These are phyloP conservation scores for Limnephilus marmoratus DNA, from an alignment of 2,888 invertebrate genomes.

Conservation along the genomic window DNA sequence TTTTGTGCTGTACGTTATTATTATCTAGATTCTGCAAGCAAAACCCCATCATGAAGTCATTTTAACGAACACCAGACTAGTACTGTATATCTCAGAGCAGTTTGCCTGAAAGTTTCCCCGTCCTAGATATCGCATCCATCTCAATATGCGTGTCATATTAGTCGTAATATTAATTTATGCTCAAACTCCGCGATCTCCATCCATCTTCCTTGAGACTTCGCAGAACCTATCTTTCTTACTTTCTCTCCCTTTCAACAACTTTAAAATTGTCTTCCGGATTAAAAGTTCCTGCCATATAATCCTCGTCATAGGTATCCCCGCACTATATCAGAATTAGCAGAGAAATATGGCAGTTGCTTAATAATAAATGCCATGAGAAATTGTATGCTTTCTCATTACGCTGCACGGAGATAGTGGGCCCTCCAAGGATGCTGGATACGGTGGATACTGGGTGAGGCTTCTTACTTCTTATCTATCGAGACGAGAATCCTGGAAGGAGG, in stretches of 20 bases:
- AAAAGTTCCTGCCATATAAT: slow-evolving; percentile 58
- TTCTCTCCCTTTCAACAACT: slow-evolving; percentile 41
- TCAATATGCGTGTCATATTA: slow-evolving; percentile 49
- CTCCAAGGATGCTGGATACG: neutral
- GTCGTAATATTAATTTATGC: slow-evolving; percentile 42
- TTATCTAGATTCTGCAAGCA: neutral
- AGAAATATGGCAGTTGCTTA: slow-evolving; percentile 51
- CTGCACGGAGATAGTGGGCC: neutral
- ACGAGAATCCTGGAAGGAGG: slow-evolving; percentile 7
- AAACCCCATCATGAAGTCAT: neutral
- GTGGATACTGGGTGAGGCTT: neutral
- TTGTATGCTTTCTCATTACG: slow-evolving; percentile 58
- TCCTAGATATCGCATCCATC: neutral
- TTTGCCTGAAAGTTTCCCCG: slow-evolving; percentile 8
- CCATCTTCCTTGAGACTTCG: slow-evolving; percentile 6
- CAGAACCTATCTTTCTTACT: slow-evolving; percentile 2
- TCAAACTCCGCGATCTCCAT: slow-evolving; percentile 12
- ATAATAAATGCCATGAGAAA: slow-evolving; percentile 60
- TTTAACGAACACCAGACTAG: neutral
- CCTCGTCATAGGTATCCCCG: slow-evolving; percentile 52
- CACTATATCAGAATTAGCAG: slow-evolving; percentile 58
- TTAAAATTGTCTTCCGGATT: slow-evolving; percentile 58
- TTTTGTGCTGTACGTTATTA: neutral
- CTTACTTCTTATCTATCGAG: neutral
- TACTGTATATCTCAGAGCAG: neutral